Evolutionary conservation across 1,140 invertebrate species (phyloP).

Genomic region (Pseudachorutes palmiensis): DNA sequence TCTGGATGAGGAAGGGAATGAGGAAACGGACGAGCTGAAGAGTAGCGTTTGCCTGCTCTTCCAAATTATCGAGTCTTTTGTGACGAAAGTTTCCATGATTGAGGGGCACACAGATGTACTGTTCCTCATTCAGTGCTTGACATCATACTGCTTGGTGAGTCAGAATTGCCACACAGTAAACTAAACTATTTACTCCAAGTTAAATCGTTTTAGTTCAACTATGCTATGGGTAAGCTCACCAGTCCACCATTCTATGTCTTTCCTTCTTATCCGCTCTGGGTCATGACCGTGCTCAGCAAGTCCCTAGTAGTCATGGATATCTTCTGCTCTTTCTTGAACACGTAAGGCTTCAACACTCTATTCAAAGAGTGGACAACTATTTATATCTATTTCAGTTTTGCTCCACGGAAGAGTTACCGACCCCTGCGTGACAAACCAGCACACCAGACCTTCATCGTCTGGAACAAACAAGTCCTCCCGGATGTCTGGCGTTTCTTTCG

Average conservation of each 20-base stretch:
- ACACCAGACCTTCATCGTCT: neutral
- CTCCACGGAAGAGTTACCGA: neutral
- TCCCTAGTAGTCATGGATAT: neutral
- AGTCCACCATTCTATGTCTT: neutral
- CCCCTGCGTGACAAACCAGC: neutral
- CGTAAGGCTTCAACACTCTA: neutral
- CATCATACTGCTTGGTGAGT: neutral
- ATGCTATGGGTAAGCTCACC: neutral
- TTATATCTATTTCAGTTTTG: neutral
- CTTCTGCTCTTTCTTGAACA: neutral
- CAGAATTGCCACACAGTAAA: neutral
- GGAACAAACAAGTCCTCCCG: neutral
- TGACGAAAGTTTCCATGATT: neutral
- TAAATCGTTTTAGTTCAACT: neutral
- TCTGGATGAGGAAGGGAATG: neutral
- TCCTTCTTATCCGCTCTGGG: neutral
- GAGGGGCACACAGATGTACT: neutral
- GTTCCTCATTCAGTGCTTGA: neutral
- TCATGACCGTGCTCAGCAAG: neutral
- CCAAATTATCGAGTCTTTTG: neutral
- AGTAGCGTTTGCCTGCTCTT: neutral
- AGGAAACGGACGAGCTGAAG: neutral
- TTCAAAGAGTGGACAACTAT: neutral
- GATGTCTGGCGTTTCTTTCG: neutral
- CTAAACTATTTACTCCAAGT: neutral